Conservation (phyloP, 2,113 vertebrate genomes). For the Syrrhaptes paradoxus region DNA sequence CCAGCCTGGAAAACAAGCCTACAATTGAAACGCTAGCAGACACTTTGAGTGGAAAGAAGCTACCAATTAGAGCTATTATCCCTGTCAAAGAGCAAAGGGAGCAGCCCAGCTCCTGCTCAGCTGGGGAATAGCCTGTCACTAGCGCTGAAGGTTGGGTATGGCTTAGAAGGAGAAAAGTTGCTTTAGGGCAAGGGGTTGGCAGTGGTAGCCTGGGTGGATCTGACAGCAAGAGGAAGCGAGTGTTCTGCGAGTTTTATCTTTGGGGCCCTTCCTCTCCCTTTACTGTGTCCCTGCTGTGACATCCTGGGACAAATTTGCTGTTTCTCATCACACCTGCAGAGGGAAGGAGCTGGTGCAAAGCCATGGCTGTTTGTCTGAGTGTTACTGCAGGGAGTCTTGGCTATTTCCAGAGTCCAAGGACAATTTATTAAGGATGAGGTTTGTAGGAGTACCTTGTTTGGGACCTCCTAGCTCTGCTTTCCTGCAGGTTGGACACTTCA, state of each 20-base stretch:
- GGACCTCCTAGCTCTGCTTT: not conserved
- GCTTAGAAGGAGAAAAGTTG: not conserved
- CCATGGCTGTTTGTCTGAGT: not conserved
- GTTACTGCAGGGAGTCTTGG: not conserved
- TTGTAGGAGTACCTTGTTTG: not conserved
- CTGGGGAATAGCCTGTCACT: not conserved
- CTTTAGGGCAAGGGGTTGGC: not conserved
- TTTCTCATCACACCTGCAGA: not conserved
- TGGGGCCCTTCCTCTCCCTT: not conserved
- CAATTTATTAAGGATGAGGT: not conserved
- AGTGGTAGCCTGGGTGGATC: not conserved
- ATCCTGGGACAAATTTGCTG: not conserved
- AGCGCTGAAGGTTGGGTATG: not conserved
- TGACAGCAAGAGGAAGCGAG: not conserved
- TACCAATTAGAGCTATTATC: slow-evolving; percentile 63
- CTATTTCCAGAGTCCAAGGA: not conserved
- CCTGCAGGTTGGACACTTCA: not conserved
- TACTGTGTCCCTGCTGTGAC: not conserved
- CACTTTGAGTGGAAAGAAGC: slow-evolving; percentile 48
- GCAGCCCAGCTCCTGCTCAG: not conserved
- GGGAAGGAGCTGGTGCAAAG: not conserved
- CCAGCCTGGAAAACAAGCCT: slow-evolving; percentile 36
- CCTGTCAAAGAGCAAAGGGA: slow-evolving; percentile 27
- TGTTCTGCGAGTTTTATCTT: not conserved
- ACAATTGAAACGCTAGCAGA: slow-evolving; percentile 57